Percentiles rank a stretch among this genome's conserved stretches.
Evolutionary conservation across 2,888 invertebrate genomes (phyloP).

Genomic region (Diadegma fenestrale): DNA sequence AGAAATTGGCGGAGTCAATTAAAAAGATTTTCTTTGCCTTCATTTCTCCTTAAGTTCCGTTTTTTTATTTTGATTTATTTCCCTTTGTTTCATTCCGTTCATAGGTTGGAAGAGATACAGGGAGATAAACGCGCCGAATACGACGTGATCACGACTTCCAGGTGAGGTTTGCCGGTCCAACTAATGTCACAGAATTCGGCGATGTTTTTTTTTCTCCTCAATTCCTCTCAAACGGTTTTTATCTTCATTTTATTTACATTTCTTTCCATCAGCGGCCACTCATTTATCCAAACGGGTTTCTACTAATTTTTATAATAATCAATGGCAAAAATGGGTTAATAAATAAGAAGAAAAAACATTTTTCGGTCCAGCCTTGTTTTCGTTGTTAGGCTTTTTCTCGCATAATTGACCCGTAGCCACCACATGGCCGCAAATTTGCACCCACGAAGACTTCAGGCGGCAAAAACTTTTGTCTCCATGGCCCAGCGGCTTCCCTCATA

Average conservation of each 20-base stretch:
- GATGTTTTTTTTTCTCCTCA: constrained; percentile 46
- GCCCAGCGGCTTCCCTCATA: too few species aligned
- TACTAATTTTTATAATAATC: not conserved
- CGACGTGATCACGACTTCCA: constrained; percentile 84
- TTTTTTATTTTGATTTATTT: constrained; percentile 67
- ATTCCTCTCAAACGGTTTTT: constrained; percentile 1
- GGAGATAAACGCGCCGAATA: constrained; percentile 84
- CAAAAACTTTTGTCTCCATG: too few species aligned
- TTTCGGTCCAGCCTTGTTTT: too few species aligned
- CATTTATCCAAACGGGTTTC: not conserved
- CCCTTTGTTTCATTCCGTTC: constrained; percentile 81
- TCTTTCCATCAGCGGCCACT: not conserved
- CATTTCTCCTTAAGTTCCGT: constrained; percentile 18
- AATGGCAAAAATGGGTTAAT: not conserved
- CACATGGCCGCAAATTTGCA: too few species aligned
- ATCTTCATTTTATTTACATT: not conserved
- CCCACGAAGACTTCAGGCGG: too few species aligned
- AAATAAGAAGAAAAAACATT: not conserved
- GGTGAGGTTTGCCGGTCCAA: constrained; percentile 79
- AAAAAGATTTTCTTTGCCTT: constrained; percentile 69
- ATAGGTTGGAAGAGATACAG: constrained; percentile 82
- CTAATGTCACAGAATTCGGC: constrained; percentile 51
- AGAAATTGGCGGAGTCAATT: constrained; percentile 1
- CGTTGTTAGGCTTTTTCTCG: not conserved
- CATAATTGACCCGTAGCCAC: too few species aligned